Evolutionary conservation across 1,140 invertebrate species (phyloP).

Genomic region (Dinothrombium tinctorium): DNA sequence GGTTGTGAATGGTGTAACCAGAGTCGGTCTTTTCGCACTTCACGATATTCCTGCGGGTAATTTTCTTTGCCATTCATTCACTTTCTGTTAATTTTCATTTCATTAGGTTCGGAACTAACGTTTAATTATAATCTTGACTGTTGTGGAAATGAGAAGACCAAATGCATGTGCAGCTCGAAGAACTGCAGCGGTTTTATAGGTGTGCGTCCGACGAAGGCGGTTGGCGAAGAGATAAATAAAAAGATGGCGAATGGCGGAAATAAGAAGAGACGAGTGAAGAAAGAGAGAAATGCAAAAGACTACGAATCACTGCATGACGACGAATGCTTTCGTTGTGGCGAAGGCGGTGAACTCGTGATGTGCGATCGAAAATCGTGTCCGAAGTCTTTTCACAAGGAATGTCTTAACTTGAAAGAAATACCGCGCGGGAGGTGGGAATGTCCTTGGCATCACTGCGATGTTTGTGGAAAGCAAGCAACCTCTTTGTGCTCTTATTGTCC

Average conservation of each 20-base stretch:
- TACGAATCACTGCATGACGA: constrained; percentile 22
- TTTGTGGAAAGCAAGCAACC: constrained; percentile 26
- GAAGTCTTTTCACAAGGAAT: constrained; percentile 33
- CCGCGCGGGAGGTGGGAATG: constrained; percentile 31
- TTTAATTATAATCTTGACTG: constrained; percentile 82
- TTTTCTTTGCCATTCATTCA: constrained; percentile 1
- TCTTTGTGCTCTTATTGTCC: constrained; percentile 29
- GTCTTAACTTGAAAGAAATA: constrained; percentile 25
- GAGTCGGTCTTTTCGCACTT: constrained; percentile 73
- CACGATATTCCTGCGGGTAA: constrained; percentile 25
- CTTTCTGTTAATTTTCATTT: constrained; percentile 4
- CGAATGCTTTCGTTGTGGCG: constrained; percentile 26
- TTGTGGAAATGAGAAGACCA: constrained; percentile 54
- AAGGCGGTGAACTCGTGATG: constrained; percentile 24
- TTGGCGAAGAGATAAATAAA: constrained; percentile 3
- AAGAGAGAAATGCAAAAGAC: constrained; percentile 18
- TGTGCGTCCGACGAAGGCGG: constrained; percentile 35
- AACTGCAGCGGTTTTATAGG: constrained; percentile 77
- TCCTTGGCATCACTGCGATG: constrained; percentile 33
- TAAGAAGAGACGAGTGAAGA: constrained; percentile 18
- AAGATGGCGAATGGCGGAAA: constrained; percentile 14
- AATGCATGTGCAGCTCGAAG: constrained; percentile 57
- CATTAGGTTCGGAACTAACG: constrained; percentile 50
- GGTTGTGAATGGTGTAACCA: constrained; percentile 66
- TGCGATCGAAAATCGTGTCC: constrained; percentile 32